Evolutionary conservation across 2,888 invertebrate species (phyloP), one percentile per base, ranked within the genome.

Genomic region (Volucella inflata): DNA sequence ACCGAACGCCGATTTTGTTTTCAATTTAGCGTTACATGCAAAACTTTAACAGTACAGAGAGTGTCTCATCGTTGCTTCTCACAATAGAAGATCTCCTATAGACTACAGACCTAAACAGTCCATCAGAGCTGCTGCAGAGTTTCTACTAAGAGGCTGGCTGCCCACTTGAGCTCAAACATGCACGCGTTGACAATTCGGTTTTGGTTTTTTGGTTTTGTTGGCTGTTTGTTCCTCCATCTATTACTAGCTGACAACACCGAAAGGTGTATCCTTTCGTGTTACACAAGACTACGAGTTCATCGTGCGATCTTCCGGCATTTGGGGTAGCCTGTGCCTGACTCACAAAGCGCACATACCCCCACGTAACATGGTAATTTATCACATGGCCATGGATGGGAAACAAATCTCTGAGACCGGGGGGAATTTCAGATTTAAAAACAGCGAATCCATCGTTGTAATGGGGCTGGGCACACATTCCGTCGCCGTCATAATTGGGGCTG

Each of bases 361-460:
- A 84, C 79, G 79, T 84, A 67, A 72, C 81, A 51, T 70, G 62
- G 78, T 68, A 76, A 78, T 83, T 83, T 83, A 83, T 83, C 78
- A 83, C 71, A 44, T 10, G 64, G 59, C 60, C 46, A 42, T 65
- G 64, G 53, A 59, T 70, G 55, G n/a, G 36, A 36, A 11, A 57
- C 76, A 76, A 81, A 71, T 76, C 68, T 50, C 14, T 65, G 60
- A 21, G 30, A 30, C 30, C 50, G 60, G 51, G 50, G 60, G 14
- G 70, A 76, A 71, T 30, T 76, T 14, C 46, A 10, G 71, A 53
- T n/a, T 53, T 11, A 21, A 30, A 8, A 64, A 75, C 16, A 21
- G 30, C 30, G 59, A 48, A 59, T 36, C 53, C 57, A 14, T 50
- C 53, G 60, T 38, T 55, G 51, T 51, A 74, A 78, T 83, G 78